Conservation (phyloP, 2,888 invertebrate genomes). For the Cyrtodaria siliqua region DNA sequence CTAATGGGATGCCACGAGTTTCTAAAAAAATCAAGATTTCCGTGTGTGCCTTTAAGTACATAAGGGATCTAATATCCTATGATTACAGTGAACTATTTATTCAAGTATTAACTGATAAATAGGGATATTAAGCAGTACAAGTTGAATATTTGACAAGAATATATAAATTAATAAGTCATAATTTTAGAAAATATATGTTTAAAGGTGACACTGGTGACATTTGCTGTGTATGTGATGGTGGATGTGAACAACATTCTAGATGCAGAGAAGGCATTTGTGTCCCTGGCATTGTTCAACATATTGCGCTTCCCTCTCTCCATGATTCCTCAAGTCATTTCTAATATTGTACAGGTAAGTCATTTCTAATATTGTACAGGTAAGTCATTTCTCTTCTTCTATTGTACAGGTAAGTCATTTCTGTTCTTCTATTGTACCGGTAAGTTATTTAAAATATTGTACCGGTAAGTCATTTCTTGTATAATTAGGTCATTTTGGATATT, state of each 20-base stretch:
- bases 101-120: too few relatives aligned
- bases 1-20: too few relatives aligned
- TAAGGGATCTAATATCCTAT: too few relatives aligned
- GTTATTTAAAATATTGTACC: neutral
- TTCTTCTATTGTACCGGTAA: neutral
- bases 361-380: neutral
- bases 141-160: too few relatives aligned
- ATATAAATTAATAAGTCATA: too few relatives aligned
- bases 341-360: constrained; percentile 68
- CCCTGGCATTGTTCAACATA: constrained; percentile 94
- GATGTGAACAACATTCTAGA: constrained; percentile 89
- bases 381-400: neutral
- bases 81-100: too few relatives aligned
- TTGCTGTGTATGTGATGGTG: constrained; percentile 92
- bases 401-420: neutral
- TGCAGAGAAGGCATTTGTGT: constrained; percentile 94
- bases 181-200: too few relatives aligned
- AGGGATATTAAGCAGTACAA: too few relatives aligned
- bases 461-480: too few relatives aligned
- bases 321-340: constrained; percentile 86
- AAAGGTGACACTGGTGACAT: constrained; percentile 92
- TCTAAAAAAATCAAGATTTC: too few relatives aligned
- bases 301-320: constrained; percentile 94
- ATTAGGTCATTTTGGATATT: too few relatives aligned
- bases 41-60: too few relatives aligned